Base-by-base conservation (phyloP, 2,797 vertebrate genomes). In the Phoeniculus purpureus region DNA sequence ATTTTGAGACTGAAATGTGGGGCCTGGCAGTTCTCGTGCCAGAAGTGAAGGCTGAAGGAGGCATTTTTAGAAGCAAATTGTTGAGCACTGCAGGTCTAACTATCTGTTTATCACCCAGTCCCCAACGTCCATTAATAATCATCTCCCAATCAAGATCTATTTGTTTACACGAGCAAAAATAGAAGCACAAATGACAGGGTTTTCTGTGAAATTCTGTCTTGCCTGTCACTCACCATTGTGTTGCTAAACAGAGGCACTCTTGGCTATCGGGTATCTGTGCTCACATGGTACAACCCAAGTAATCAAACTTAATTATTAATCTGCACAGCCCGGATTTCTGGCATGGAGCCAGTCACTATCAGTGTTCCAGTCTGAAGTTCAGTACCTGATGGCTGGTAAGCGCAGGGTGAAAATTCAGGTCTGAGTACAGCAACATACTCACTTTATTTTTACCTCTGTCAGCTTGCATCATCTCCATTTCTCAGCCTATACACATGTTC, bases 251-350 rank as follows among this genome's bases (percentile, higher is more conserved):
- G 62, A 85, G 15, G n/a, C 37, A 40, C 22, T 89, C 47, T 81
- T 23, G 34, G 19, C 26, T 90, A 81, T 73, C 76, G 32, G 17
- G 21, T 67, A 72, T n/a, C 37, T 62, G 55, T 65, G 26, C 89
- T 31, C 26, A 86, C 52, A 60, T 15, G 6, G 50, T 80, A 60
- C 45, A 43, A 45, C 32, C 54, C 18, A 75, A 91, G 47, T 45
- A 91, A 81, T 84, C 45, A 71, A 37, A 90, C 32, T 81, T 89
- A 72, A 85, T 91, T 13, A 92, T 84, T 89, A 75, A 93, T 61
- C 73, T 27, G 12, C 9, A 10, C 45, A 80, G 45, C 27, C 84
- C 87, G 59, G 62, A 89, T 76, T 89, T 66, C 90, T 62, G 81
- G 84, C 71, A 40, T 32, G 58, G 10, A 10, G 59, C 40, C 72